These are phyloP conservation scores for Zoanthus sansibaricus DNA, from an alignment of 92 coral and sea anemone genomes.

Conservation along the genomic window DNA sequence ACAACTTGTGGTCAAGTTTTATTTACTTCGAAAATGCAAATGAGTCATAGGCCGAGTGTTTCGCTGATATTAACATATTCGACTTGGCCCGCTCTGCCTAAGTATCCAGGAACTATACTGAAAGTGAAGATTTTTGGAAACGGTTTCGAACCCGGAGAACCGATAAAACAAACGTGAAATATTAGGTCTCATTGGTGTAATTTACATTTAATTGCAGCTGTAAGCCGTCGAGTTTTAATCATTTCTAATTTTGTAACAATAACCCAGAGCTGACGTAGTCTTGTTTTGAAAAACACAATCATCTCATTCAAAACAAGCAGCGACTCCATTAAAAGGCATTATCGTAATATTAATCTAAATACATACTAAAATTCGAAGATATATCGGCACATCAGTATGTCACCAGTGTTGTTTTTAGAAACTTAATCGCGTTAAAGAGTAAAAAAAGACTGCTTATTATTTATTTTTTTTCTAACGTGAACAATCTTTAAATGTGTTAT, in stretches of 20 bases:
- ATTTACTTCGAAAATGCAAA: slow-evolving; percentile 36
- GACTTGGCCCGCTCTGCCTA: neutral
- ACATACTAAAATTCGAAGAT: neutral
- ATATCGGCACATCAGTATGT: neutral
- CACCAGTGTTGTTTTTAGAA: slow-evolving; percentile 20
- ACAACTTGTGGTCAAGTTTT: slow-evolving; percentile 3
- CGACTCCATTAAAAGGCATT: neutral
- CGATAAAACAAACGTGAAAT: slow-evolving; percentile 5
- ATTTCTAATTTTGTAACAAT: neutral
- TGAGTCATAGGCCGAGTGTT: slow-evolving; percentile 5
- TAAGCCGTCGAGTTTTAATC: neutral
- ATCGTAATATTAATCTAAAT: slow-evolving; percentile 31
- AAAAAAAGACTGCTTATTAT: neutral
- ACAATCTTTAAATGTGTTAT: too few species aligned
- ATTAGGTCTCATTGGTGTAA: slow-evolving; percentile 14
- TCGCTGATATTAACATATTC: slow-evolving; percentile 7
- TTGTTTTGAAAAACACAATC: neutral
- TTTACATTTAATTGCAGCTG: slow-evolving; percentile 36
- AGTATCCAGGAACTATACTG: neutral
- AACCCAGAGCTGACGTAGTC: slow-evolving; percentile 21
- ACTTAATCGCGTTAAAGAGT: neutral
- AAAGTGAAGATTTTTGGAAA: slow-evolving; percentile 14
- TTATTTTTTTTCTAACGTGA: neutral
- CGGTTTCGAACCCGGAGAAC: neutral
- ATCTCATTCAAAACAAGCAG: slow-evolving; percentile 28